phyloP scores from a whole-genome alignment of 1,140 invertebrate genomes.

The Thaumatotibia leucotreta region DNA sequence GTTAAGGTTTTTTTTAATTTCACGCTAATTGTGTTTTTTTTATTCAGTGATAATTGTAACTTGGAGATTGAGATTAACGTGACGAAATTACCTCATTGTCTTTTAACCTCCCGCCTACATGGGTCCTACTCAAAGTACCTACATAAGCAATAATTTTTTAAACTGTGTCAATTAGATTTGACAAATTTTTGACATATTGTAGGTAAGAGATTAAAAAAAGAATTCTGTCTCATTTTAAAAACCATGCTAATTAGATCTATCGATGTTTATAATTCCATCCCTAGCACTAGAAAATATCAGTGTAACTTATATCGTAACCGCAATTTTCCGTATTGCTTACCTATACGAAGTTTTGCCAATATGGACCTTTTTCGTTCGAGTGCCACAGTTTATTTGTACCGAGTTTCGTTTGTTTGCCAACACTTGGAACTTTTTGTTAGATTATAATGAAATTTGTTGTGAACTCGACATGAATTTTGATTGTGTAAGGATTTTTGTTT shows the following conservation, averaged over 20 bases:
- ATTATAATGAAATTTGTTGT: background rate
- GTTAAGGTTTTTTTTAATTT: too few relatives aligned
- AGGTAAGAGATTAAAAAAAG: too few relatives aligned
- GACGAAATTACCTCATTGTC: too few relatives aligned
- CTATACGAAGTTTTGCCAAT: constrained; percentile 3
- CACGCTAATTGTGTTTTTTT: too few relatives aligned
- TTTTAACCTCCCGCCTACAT: too few relatives aligned
- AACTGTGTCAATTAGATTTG: too few relatives aligned
- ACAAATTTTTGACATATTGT: too few relatives aligned
- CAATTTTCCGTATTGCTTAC: background rate
- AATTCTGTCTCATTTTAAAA: too few relatives aligned
- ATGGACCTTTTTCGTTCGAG: background rate
- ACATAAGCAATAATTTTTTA: too few relatives aligned
- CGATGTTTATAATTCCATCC: background rate
- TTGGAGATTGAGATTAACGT: too few relatives aligned
- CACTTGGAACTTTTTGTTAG: background rate
- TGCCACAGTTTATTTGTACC: background rate
- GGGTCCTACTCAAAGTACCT: too few relatives aligned
- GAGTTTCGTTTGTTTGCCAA: background rate
- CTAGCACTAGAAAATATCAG: background rate
- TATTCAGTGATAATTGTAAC: too few relatives aligned
- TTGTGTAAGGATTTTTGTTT: background rate
- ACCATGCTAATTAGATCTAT: background rate
- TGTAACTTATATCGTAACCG: background rate
- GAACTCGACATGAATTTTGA: background rate